These are phyloP conservation scores for Okamejei kenojei DNA, from an alignment of 2,797 vertebrate species.

Conservation along the genomic window DNA sequence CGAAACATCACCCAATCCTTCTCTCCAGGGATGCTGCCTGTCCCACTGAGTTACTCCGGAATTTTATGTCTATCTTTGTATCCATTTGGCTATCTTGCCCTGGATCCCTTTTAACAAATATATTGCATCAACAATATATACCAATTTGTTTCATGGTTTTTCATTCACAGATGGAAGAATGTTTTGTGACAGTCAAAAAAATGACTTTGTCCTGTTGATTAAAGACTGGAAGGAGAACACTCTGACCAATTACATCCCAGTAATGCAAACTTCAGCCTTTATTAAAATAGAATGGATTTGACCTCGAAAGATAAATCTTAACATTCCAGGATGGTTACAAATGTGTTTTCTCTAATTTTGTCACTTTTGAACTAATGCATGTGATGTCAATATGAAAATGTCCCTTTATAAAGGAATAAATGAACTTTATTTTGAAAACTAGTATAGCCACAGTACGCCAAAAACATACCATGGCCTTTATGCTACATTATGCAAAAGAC, in stretches of 20 bases:
- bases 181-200: neutral
- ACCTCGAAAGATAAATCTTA: neutral
- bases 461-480: neutral
- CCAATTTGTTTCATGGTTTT: constrained; percentile 4
- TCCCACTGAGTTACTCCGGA: no score
- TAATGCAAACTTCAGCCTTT: neutral
- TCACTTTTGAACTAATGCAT: neutral
- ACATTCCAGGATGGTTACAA: neutral
- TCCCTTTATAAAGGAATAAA: no score
- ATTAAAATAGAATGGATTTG: neutral
- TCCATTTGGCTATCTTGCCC: no score
- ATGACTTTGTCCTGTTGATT: neutral
- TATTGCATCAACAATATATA: neutral
- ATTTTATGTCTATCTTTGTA: no score
- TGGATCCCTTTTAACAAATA: neutral
- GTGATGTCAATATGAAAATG: neutral
- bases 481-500: neutral
- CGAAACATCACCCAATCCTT: no score
- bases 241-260: neutral
- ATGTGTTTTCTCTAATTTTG: neutral
- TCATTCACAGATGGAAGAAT: neutral
- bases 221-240: neutral
- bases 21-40: no score
- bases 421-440: constrained; percentile 14
- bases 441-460: neutral